Percentiles rank a stretch among this genome's conserved stretches.
phyloP scores from a whole-genome alignment of 2,888 invertebrate species.

The Noctua janthe region DNA sequence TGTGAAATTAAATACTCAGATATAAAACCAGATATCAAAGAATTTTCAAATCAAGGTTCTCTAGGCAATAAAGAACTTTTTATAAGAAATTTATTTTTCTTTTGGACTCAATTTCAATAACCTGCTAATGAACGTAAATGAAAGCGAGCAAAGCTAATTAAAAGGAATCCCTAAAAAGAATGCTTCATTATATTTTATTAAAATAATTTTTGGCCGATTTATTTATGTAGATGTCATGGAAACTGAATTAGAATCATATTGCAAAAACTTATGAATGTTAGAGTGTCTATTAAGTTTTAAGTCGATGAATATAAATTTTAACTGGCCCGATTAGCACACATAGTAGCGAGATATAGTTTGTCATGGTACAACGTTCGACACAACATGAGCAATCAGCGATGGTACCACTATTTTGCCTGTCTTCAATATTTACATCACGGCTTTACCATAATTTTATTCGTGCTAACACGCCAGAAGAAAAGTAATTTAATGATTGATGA shows the following conservation, averaged over 20 bases:
- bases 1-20: not conserved
- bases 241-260: slow-evolving; percentile 2
- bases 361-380: not conserved
- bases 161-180: slow-evolving; percentile 52
- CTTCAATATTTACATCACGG: not conserved
- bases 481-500: not conserved
- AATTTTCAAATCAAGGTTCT: not conserved
- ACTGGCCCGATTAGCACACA: not conserved
- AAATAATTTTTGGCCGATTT: not conserved
- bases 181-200: slow-evolving; percentile 33
- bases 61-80: slow-evolving; percentile 15
- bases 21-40: not conserved
- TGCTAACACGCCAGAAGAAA: not conserved
- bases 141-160: slow-evolving; percentile 57
- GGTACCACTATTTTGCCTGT: not conserved
- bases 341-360: slow-evolving; percentile 1
- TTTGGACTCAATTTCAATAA: slow-evolving; percentile 54
- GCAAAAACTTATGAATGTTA: not conserved
- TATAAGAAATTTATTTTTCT: slow-evolving; percentile 36
- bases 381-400: not conserved
- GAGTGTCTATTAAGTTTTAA: not conserved
- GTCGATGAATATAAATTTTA: not conserved
- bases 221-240: not conserved
- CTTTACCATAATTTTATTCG: not conserved
- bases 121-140: slow-evolving; percentile 58